Evolutionary conservation across 2,888 invertebrate genomes (phyloP), one percentile per base, ranked within the genome.

Genomic region (Mythimna albipuncta): DNA sequence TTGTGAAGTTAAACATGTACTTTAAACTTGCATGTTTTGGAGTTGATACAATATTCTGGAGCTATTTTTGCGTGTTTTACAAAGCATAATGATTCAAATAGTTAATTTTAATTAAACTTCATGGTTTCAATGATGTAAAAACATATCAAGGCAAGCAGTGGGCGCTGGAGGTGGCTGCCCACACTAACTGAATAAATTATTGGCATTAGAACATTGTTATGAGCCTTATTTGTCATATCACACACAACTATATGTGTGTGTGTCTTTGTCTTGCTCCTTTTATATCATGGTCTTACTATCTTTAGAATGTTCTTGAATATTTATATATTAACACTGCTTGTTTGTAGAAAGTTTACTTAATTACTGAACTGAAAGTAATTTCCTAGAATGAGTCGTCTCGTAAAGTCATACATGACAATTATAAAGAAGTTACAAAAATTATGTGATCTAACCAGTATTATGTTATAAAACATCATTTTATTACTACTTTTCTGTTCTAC

Each of bases 181-280:
- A 96, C 96, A 95, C 95, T 90, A 70, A 76, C 85, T 91, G 95
- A 95, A 96, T 96, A 95, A 94, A 94, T 96, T 95, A 95, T 94
- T 93, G 89, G 82, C 87, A 89, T 92, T 93, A 91, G 93, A 93
- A 94, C 94, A 94, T 93, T 94, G 94, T 94, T 91, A 90, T 91
- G 91, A 90, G 89, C 92, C 92, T 89, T 92, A 92, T 91, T 87
- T 91, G 93, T 91, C 91, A 91, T 92, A 93, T 91, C 87, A 90
- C 85, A 89, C 86, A 90, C 86, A 80, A 88, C 88, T 90, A 85
- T 89, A 85, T 87, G 76, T 86, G 88, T 88, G 87, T 90, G 90
- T 89, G 89, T 90, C 87, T 89, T 86, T 88, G 85, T 85, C 82
- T 87, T 84, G 79, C 86, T 81, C 81, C 69, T 77, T 85, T 83